Base-by-base conservation (phyloP, 2,888 invertebrate species). In the Zele albiditarsus region DNA sequence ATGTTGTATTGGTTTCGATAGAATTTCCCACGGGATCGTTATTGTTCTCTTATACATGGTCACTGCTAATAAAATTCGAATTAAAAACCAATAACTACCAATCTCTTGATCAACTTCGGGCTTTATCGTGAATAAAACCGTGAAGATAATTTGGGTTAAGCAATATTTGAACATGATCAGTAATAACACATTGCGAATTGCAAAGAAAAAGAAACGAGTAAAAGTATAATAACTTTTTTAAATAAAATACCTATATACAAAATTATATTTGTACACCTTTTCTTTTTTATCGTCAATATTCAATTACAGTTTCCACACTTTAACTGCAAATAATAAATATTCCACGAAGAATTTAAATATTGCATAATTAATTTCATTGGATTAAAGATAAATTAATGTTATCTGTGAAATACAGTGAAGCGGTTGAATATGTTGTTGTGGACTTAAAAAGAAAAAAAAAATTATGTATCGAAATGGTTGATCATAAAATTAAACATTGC, bases 401-500 rank as follows among this genome's bases (percentile, higher is more conserved):
- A 20, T 53, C 8, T 53, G n/a, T 53, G 20, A n/a, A 53, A n/a
- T 20, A 53, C 53, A 53, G 20, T 20, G 53, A 23, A 8, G 53
- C 20, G 20, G 53, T 53, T 53, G 20, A 53, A 53, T 53, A 20
- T 53, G 20, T 53, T 53, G 53, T 53, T 53, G n/a, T 6, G n/a
- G 53, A n/a, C 20, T 53, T 2, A 23, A 23, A 53, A 20, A 20
- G 20, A 53, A 46, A 14, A 46, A 46, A n/a, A 42, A 46, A 53
- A 53, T 53, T 16, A n/a, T 60, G 28, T 1, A 65, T 65, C 20
- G 23, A 38, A 38, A 33, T 38, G 38, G 38, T 23, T 38, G 42
- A 65, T 65, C 42, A 23, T 65, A 33, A 65, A 65, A 38, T 38
- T 28, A 38, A 67, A 46, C 67, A 67, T 67, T 49, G 46, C 46